Conservation (phyloP, 2,888 invertebrate species). For the Eristalinus sepulchralis region DNA sequence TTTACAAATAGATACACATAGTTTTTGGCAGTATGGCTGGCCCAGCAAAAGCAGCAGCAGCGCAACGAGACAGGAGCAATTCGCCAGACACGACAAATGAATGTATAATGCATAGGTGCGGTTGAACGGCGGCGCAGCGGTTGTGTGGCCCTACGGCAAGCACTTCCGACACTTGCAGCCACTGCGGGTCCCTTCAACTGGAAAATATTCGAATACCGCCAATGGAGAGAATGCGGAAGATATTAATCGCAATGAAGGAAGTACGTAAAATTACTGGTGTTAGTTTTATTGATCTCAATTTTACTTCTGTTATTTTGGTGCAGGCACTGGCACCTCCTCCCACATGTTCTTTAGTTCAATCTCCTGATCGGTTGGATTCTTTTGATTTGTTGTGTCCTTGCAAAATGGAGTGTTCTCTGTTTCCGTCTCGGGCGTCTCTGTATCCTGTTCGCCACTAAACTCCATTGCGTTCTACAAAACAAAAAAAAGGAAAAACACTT, state of each 20-base stretch:
- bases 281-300: slow-evolving; percentile 39
- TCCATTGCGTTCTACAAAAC: slow-evolving; percentile 25
- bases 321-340: slow-evolving; percentile 23
- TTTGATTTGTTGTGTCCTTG: slow-evolving; percentile 16
- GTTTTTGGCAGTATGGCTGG: slow-evolving; percentile 19
- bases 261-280: slow-evolving; percentile 46
- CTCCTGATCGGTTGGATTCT: slow-evolving; percentile 9
- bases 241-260: slow-evolving; percentile 58
- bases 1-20: slow-evolving; percentile 20
- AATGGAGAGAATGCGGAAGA: slow-evolving; percentile 39
- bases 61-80: slow-evolving; percentile 13
- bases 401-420: slow-evolving; percentile 6
- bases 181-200: slow-evolving; percentile 35
- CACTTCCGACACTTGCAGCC: slow-evolving; percentile 43
- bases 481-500: background rate
- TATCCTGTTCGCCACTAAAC: slow-evolving; percentile 24
- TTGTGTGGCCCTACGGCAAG: slow-evolving; percentile 29
- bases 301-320: background rate
- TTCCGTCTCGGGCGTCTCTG: background rate
- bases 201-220: slow-evolving; percentile 39
- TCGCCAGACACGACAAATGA: slow-evolving; percentile 55
- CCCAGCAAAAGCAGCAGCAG: background rate
- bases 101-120: slow-evolving; percentile 63
- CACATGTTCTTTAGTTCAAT: slow-evolving; percentile 25
- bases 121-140: slow-evolving; percentile 30